Evolutionary conservation across 2,888 invertebrate genomes (phyloP), one percentile per base, ranked within the genome.

Genomic region (Notodonta dromedarius): DNA sequence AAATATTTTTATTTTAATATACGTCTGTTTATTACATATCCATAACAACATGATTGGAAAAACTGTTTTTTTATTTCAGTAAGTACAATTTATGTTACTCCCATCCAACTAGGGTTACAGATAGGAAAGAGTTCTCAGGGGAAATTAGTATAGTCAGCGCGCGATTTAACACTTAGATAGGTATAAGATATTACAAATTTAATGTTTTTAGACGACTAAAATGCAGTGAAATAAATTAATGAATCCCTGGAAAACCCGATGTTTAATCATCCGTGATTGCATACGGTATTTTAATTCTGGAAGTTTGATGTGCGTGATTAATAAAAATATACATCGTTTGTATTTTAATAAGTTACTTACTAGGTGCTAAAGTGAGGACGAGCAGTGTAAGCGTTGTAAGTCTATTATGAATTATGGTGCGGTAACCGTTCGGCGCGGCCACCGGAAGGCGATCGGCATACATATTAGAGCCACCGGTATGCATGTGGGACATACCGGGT

Each of bases 371-470:
- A 46, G n/a, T 46, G n/a, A n/a, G 46, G 5, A 7, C n/a, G 11
- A 46, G 46, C n/a, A 46, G 5, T 42, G 42, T n/a, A 46, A 70
- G 65, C 62, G 73, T 73, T 70, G 24, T 14, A 39, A 66, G 66
- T 72, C 69, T 73, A 74, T 69, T 73, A 74, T 71, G 68, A 74
- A 75, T 71, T 78, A 83, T 82, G 80, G 80, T 80, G 73, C 68
- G 76, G 73, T 81, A 81, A 85, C 82, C 76, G 84, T 83, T 78
- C 67, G 65, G 70, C 67, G 71, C 67, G 70, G 70, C 64, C 74
- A 79, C 89, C 89, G 91, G 91, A 90, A 89, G 87, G 83, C 78
- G 79, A 69, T 71, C 82, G 85, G 79, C 86, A 85, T 83, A 87
- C 81, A 82, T 84, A 81, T 78, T 77, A 74, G 78, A 78, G 73